These are phyloP conservation scores for Turritopsis rubra DNA, from an alignment of 30 jellyfish, hydroid and myxozoan genomes.

Conservation along the genomic window DNA sequence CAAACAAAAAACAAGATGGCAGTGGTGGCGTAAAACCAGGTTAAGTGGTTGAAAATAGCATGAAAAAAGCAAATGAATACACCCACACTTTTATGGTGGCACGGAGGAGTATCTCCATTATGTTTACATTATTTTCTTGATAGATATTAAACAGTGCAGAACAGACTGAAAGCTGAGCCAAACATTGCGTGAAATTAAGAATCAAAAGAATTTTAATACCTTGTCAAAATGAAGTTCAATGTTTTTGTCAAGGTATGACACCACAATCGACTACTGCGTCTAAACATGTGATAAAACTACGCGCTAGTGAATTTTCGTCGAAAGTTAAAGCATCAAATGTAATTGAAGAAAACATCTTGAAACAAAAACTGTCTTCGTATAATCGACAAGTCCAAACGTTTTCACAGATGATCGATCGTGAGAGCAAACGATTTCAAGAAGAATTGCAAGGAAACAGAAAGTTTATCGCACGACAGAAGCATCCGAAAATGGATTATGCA, in stretches of 20 bases:
- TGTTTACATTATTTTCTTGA: background rate
- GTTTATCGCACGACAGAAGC: background rate
- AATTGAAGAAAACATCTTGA: conserved; percentile 4
- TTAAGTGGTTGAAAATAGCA: too few relatives aligned
- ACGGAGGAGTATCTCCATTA: background rate
- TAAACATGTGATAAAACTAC: background rate
- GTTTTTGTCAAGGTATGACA: background rate
- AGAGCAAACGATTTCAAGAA: background rate
- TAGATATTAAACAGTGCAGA: background rate
- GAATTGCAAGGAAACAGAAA: background rate
- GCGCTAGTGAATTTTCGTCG: background rate
- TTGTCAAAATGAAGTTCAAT: conserved; percentile 6
- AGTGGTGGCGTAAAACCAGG: too few relatives aligned
- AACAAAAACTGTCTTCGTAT: background rate
- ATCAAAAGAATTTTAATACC: background rate
- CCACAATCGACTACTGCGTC: background rate
- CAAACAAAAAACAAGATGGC: too few relatives aligned
- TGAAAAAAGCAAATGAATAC: background rate
- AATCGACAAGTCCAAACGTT: conserved; percentile 2
- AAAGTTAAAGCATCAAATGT: background rate
- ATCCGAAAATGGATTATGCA: background rate
- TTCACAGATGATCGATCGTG: conserved; percentile 2
- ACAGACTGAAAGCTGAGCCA: background rate
- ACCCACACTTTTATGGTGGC: background rate
- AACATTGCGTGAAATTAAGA: background rate